Evolutionary conservation across 2,888 invertebrate species (phyloP).

Genomic region (Xestobium rufovillosum): DNA sequence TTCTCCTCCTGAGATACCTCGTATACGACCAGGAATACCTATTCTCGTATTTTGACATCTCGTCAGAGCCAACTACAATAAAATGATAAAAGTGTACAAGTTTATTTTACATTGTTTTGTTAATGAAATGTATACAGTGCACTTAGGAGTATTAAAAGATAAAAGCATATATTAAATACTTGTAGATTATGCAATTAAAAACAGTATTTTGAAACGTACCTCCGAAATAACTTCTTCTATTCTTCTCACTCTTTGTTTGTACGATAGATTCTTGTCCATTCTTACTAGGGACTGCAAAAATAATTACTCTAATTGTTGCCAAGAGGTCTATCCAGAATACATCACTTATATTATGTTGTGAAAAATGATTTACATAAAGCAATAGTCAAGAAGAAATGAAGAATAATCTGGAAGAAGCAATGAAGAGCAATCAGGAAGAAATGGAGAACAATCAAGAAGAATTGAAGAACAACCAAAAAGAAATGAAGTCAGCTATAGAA

Average conservation of each 20-base stretch:
- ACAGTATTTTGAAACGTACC: conserved; percentile 42
- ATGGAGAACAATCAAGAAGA: too few species aligned
- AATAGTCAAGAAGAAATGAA: too few species aligned
- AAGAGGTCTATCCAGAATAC: neutral
- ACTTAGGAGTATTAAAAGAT: neutral
- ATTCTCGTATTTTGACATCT: conserved; percentile 90
- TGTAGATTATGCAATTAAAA: too few species aligned
- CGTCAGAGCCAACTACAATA: conserved; percentile 64
- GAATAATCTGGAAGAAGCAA: too few species aligned
- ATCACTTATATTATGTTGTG: too few species aligned
- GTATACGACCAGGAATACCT: conserved; percentile 77
- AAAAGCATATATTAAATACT: conserved; percentile 4
- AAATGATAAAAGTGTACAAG: conserved; percentile 12
- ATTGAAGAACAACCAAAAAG: too few species aligned
- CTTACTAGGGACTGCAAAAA: conserved; percentile 65
- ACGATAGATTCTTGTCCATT: conserved; percentile 72
- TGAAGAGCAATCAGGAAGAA: too few species aligned
- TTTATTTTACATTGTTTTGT: too few species aligned
- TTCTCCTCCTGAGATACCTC: conserved; percentile 95
- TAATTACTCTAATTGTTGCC: conserved; percentile 7
- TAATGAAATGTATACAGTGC: neutral
- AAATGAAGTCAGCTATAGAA: too few species aligned
- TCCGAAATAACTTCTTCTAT: conserved; percentile 84
- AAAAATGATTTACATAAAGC: too few species aligned
- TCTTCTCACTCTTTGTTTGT: conserved; percentile 63